Evolutionary conservation across 1,140 invertebrate species (phyloP).

Genomic region (Araneus ventricosus): DNA sequence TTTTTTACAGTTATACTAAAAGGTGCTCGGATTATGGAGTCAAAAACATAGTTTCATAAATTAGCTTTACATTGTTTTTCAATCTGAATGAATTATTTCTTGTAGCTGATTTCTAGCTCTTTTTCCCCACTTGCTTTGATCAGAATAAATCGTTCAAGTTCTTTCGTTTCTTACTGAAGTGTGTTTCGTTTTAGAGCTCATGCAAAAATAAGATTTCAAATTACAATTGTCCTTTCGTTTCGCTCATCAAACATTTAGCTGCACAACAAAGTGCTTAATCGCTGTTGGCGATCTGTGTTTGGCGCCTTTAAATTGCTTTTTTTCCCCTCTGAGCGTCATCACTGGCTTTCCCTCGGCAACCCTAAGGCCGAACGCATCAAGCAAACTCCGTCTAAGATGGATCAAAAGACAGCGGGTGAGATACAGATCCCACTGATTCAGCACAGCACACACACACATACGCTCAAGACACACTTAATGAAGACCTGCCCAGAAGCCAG

Average conservation of each 20-base stretch:
- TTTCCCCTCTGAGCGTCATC: not conserved
- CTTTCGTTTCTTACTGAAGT: too few species aligned
- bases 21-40: too few species aligned
- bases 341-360: not conserved
- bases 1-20: too few species aligned
- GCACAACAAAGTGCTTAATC: not conserved
- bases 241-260: not conserved
- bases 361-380: conserved; percentile 59
- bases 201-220: too few species aligned
- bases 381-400: conserved; percentile 64
- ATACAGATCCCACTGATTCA: conserved; percentile 71
- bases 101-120: too few species aligned
- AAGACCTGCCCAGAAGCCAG: conserved; percentile 74
- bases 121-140: too few species aligned
- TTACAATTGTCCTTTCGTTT: too few species aligned
- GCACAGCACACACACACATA: conserved; percentile 52
- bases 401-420: conserved; percentile 70
- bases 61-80: too few species aligned
- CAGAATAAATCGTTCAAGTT: too few species aligned
- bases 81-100: too few species aligned
- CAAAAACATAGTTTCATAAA: too few species aligned
- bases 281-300: not conserved
- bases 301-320: conserved; percentile 3
- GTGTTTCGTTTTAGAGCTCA: too few species aligned
- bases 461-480: conserved; percentile 71